Base-by-base conservation (phyloP, 2,888 invertebrate genomes). In the Habrosyne pyritoides region DNA sequence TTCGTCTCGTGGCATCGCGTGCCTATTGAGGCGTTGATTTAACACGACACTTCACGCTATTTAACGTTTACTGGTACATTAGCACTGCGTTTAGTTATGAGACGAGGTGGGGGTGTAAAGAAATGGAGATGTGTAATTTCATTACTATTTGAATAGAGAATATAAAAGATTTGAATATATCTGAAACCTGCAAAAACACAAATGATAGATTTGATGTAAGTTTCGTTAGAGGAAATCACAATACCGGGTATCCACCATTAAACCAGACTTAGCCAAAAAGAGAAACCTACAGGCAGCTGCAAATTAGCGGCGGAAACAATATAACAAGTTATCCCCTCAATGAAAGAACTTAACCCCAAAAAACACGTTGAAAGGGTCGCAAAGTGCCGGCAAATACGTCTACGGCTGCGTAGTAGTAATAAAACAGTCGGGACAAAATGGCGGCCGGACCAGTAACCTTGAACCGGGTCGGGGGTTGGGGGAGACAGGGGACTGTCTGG, bases 371-470 rank as follows among this genome's bases (percentile, higher is more conserved):
- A 18, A 26, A 26, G 26, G 26, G 26, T 4, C 14, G 26, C 18
- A 14, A 49, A 18, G 8, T 49, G 49, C 21, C 49, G 36, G 36
- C 36, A 36, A 36, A 36, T 36, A 36, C 36, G 21, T 22, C 12
- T 28, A 28, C 21, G 50, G 28, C 50, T 55, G 61, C 54, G 57
- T 49, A 21, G 53, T 26, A 53, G 56, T 55, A 68, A 69, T 73
- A 73, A 69, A 67, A 59, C 56, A 61, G 59, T 53, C 62, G 59
- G 59, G 63, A 56, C 69, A 81, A 82, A 79, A 83, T 80, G 83
- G 81, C 81, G 71, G 75, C 53, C 67, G 64, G 55, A 55, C 48
- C 18, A 18, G 58, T 70, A 74, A 83, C 85, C 85, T 86, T 86
- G 84, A 80, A 82, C 75, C 60, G 65, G 56, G 60, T 14, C 53